Evolutionary conservation across 2,113 vertebrate species (phyloP).

Genomic region (Leuciscus idus): DNA sequence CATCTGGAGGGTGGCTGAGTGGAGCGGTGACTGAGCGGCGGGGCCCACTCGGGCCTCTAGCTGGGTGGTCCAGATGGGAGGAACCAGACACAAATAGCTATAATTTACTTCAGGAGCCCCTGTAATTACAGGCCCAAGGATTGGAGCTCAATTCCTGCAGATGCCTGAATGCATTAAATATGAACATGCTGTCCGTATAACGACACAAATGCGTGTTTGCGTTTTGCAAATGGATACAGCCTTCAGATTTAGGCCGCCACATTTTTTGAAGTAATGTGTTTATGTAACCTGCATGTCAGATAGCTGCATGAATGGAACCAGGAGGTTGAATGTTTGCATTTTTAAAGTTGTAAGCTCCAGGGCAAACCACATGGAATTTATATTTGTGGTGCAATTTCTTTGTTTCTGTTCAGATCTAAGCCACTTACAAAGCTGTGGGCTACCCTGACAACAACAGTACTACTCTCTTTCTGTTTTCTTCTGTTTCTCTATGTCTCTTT

Average conservation of each 20-base stretch:
- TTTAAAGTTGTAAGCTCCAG: slow-evolving; percentile 11
- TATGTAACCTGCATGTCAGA: slow-evolving; percentile 28
- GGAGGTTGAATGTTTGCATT: slow-evolving; percentile 34
- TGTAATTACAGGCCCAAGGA: slow-evolving; percentile 85
- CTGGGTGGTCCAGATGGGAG: slow-evolving; percentile 88
- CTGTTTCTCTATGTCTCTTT: slow-evolving; percentile 37
- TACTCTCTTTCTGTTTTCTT: slow-evolving; percentile 43
- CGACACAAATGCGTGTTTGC: slow-evolving; percentile 40
- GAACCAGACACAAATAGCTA: slow-evolving; percentile 88
- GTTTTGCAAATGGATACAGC: slow-evolving; percentile 44
- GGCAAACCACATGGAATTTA: not conserved
- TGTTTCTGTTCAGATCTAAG: not conserved
- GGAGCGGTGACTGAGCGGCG: slow-evolving; percentile 56
- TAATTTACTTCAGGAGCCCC: slow-evolving; percentile 86
- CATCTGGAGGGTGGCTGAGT: slow-evolving; percentile 66
- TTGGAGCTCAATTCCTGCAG: slow-evolving; percentile 82
- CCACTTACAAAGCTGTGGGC: slow-evolving; percentile 1
- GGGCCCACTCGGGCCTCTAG: slow-evolving; percentile 67
- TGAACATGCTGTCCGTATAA: slow-evolving; percentile 58
- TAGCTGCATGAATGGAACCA: slow-evolving; percentile 25
- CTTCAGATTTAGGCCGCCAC: slow-evolving; percentile 16
- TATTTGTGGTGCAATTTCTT: not conserved
- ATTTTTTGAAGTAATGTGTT: slow-evolving; percentile 36
- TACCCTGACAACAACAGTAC: slow-evolving; percentile 29
- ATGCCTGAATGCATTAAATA: slow-evolving; percentile 70